Base-by-base conservation (phyloP, 2,888 invertebrate species). In the Diplazon laetatorius region DNA sequence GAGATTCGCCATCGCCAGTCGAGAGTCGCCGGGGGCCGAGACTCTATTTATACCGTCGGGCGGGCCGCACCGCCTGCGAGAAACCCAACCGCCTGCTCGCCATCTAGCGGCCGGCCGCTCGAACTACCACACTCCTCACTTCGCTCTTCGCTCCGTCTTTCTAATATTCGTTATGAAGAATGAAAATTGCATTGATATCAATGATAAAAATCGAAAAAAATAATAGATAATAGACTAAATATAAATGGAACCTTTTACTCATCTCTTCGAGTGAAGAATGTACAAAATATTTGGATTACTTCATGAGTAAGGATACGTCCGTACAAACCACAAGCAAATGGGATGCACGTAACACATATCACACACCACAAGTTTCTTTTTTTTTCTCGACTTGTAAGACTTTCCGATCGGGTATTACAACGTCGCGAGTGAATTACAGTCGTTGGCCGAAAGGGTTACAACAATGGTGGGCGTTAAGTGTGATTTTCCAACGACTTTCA, bases 401-500 rank as follows among this genome's bases (percentile, higher is more conserved):
- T n/a, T 55, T 30, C 44, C 44, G 55, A 68, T 46, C 42, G 20
- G 42, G 66, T 68, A 68, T 68, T 68, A 68, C 55, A n/a, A n/a
- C n/a, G 55, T 42, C 55, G 16, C 42, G 66, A 68, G 66, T 76
- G 42, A 57, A 55, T 66, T 60, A 62, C 44, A 62, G 65, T 50
- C 60, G 60, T 20, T 37, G 48, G 66, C 44, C 66, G 66, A 48
- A n/a, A n/a, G 48, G 66, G 52, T 68, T 55, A 60, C 44, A 65
- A 42, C 14, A 12, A 22, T 69, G 14, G 73, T 78, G 73, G 73
- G 77, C 77, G 73, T 78, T 69, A 37, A 65, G 65, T 73, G 63
- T 68, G 55, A 78, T 63, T 70, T n/a, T 57, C 68, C 59, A 59
- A 50, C 59, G 73, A 78, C 69, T 65, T 72, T 73, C 63, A 69